A percentile compares a stretch with the other conserved stretches of the same genome.
Evolutionary conservation across 2,888 invertebrate species (phyloP).

Genomic region (Drosophila flavopinicola): DNA sequence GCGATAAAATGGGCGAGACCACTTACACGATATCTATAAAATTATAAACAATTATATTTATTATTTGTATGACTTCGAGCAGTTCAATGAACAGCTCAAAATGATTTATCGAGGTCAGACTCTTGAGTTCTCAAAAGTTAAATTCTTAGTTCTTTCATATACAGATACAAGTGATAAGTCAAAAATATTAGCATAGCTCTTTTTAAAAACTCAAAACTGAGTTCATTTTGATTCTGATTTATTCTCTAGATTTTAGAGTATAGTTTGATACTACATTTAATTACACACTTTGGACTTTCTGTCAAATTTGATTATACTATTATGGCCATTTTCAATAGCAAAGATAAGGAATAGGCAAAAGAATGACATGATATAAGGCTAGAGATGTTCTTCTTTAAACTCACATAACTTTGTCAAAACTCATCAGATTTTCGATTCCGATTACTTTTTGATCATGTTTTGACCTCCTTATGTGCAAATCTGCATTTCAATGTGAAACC

Average conservation of each 20-base stretch:
- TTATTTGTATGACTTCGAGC: not conserved
- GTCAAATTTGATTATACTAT: too few relatives aligned
- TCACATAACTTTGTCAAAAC: not conserved
- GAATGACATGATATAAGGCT: too few relatives aligned
- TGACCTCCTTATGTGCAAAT: too few relatives aligned
- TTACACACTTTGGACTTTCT: too few relatives aligned
- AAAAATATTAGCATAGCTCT: not conserved
- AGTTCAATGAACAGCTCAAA: slow-evolving; percentile 7
- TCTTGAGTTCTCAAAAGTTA: not conserved
- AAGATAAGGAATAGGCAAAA: too few relatives aligned
- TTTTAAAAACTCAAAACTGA: not conserved
- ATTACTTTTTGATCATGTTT: too few relatives aligned
- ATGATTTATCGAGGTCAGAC: not conserved
- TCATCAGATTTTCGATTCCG: not conserved
- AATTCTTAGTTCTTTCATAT: not conserved
- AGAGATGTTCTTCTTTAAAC: too few relatives aligned
- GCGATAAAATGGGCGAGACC: slow-evolving; percentile 20
- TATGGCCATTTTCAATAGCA: too few relatives aligned
- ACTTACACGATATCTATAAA: not conserved
- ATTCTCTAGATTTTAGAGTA: too few relatives aligned
- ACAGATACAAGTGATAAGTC: not conserved
- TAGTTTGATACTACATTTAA: too few relatives aligned
- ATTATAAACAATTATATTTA: not conserved
- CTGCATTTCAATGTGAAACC: too few relatives aligned
- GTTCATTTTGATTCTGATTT: too few relatives aligned